Conservation (phyloP, 2,113 vertebrate genomes). For the Tachysurus fulvidraco region DNA sequence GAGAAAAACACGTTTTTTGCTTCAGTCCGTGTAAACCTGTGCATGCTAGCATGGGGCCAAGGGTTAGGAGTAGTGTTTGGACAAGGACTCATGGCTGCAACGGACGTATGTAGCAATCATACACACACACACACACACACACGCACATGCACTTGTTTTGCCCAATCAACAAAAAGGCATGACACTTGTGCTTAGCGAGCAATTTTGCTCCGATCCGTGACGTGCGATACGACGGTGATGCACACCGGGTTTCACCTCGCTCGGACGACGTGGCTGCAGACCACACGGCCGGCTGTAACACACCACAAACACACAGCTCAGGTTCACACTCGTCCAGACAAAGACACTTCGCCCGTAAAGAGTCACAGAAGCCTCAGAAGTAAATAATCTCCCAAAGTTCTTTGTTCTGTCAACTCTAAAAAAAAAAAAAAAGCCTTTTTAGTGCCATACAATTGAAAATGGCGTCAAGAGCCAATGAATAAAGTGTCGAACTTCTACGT, state of each 20-base stretch:
- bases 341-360: not conserved
- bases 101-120: slow-evolving; percentile 18
- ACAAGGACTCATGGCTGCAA: slow-evolving; percentile 17
- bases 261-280: slow-evolving; percentile 39
- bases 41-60: slow-evolving; percentile 39
- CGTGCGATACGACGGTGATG: slow-evolving; percentile 37
- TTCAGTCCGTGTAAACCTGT: not conserved
- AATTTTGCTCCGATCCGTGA: slow-evolving; percentile 21
- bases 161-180: slow-evolving; percentile 23
- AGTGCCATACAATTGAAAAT: not conserved
- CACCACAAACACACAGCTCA: slow-evolving; percentile 46
- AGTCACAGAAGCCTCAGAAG: not conserved
- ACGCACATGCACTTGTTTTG: slow-evolving; percentile 23
- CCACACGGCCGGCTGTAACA: slow-evolving; percentile 44
- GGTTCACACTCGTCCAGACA: slow-evolving; percentile 15
- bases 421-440: not conserved
- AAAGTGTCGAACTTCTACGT: not conserved
- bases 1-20: slow-evolving; percentile 6
- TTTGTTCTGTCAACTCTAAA: not conserved
- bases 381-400: not conserved
- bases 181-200: slow-evolving; percentile 25
- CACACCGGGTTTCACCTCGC: slow-evolving; percentile 51
- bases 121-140: not conserved
- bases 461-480: not conserved
- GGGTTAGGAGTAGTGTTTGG: slow-evolving; percentile 39